These are phyloP conservation scores for Gymnodraco acuticeps DNA, from an alignment of 2,797 vertebrate genomes.

Conservation along the genomic window DNA sequence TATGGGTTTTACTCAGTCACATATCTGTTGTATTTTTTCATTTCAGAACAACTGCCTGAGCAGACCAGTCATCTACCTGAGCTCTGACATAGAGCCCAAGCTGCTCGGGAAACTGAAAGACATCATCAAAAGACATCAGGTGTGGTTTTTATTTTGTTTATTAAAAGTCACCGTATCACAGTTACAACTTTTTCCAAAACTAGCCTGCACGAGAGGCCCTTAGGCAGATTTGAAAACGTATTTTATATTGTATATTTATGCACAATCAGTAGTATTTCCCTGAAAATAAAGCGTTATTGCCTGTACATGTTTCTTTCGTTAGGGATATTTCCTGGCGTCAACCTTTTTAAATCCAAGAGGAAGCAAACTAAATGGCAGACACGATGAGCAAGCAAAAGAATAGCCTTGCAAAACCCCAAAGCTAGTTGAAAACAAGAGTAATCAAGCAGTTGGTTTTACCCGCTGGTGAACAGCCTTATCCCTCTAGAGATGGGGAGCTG, in stretches of 20 bases:
- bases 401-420: too few species aligned
- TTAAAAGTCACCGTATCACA: not conserved
- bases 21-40: slow-evolving; percentile 14
- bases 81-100: slow-evolving; percentile 94
- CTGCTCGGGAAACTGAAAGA: slow-evolving; percentile 96
- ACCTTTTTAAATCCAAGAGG: too few species aligned
- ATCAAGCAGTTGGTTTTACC: too few species aligned
- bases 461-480: too few species aligned
- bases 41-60: slow-evolving; percentile 94
- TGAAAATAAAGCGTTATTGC: too few species aligned
- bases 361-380: too few species aligned
- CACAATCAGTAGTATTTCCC: too few species aligned
- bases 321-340: too few species aligned
- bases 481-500: too few species aligned
- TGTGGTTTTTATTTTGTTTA: slow-evolving; percentile 57
- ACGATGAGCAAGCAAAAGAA: too few species aligned
- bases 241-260: not conserved
- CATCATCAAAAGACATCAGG: slow-evolving; percentile 97
- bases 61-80: slow-evolving; percentile 95
- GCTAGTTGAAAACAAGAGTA: too few species aligned
- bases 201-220: not conserved
- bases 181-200: not conserved
- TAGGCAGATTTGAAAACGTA: not conserved
- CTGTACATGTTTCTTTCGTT: too few species aligned
- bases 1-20: not conserved